phyloP scores from a whole-genome alignment of 2,113 vertebrate genomes.

The Heterotis niloticus region DNA sequence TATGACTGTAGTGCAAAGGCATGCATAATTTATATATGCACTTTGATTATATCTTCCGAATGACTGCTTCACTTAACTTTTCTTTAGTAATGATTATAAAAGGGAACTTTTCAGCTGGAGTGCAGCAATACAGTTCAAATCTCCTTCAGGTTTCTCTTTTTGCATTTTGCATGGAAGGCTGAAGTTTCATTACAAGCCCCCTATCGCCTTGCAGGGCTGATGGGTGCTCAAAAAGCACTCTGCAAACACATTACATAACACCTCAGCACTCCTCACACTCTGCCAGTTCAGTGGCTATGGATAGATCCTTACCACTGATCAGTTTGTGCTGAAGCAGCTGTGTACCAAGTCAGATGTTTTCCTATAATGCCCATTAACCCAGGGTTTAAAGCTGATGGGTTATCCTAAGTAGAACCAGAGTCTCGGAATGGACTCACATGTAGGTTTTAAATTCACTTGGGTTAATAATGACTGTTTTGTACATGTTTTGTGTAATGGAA shows the following conservation, averaged over 20 bases:
- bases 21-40: slow-evolving; percentile 1
- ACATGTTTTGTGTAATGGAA: too few species aligned
- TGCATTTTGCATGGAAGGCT: background rate
- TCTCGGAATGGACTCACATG: background rate
- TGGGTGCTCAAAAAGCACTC: slow-evolving; percentile 31
- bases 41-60: slow-evolving; percentile 9
- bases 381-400: background rate
- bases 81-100: background rate
- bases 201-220: background rate
- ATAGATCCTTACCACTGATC: background rate
- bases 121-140: slow-evolving; percentile 3
- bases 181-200: background rate
- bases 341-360: background rate
- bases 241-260: slow-evolving; percentile 53
- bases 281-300: background rate
- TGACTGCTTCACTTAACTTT: slow-evolving; percentile 28
- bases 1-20: slow-evolving; percentile 9
- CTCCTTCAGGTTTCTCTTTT: background rate
- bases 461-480: too few species aligned
- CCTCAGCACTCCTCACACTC: background rate
- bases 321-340: background rate
- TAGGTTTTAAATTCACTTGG: too few species aligned
- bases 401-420: background rate
- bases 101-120: slow-evolving; percentile 29
- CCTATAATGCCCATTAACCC: background rate